phyloP scores from a whole-genome alignment of 2,888 invertebrate genomes.

The Suillia variegata region DNA sequence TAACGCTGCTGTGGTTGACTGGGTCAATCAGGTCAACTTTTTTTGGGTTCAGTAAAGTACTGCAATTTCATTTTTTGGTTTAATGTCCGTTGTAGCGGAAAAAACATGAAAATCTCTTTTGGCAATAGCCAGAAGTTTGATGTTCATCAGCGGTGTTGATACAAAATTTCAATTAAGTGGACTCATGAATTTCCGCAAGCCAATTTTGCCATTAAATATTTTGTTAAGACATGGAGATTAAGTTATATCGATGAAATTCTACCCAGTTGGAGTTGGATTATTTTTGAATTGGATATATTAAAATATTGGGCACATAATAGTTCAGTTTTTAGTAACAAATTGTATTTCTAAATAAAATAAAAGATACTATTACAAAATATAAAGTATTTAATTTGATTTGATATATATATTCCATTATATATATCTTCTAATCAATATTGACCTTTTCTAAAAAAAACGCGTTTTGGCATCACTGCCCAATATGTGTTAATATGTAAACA shows the following conservation, averaged over 20 bases:
- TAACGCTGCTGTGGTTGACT: conserved; percentile 27
- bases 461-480: neutral
- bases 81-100: conserved; percentile 2
- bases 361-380: too few species aligned
- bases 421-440: too few species aligned
- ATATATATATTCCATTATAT: too few species aligned
- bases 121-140: conserved; percentile 37
- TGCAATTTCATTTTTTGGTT: conserved; percentile 12
- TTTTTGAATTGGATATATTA: too few species aligned
- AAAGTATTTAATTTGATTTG: too few species aligned
- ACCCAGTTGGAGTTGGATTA: too few species aligned
- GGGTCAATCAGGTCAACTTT: conserved; percentile 40
- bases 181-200: conserved; percentile 17
- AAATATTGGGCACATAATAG: too few species aligned
- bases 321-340: too few species aligned
- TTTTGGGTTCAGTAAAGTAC: neutral
- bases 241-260: too few species aligned
- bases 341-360: too few species aligned
- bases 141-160: conserved; percentile 22
- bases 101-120: conserved; percentile 20
- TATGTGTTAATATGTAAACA: conserved; percentile 46
- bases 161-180: conserved; percentile 32
- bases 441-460: too few species aligned
- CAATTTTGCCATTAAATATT: neutral
- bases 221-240: neutral